Conservation (phyloP, 2,888 invertebrate species). For the Rhagonycha lutea region DNA sequence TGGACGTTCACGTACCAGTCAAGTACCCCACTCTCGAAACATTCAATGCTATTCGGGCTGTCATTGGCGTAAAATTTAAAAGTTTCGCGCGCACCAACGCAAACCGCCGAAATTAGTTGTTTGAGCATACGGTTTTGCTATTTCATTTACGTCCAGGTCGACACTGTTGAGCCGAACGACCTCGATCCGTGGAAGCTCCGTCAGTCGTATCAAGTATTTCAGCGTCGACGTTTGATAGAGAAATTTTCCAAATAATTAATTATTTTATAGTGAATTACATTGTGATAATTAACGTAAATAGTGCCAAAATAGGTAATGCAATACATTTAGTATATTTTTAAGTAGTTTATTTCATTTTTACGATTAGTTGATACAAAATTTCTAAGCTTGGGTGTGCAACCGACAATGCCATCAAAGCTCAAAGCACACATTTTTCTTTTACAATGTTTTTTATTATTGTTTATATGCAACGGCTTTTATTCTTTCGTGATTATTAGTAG, state of each 20-base stretch:
- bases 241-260: constrained; percentile 48
- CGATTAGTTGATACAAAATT: not conserved
- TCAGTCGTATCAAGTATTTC: constrained; percentile 52
- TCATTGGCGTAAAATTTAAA: constrained; percentile 41
- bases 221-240: constrained; percentile 48
- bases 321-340: not conserved
- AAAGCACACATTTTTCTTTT: not conserved
- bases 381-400: constrained; percentile 17
- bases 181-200: constrained; percentile 45
- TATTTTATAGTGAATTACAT: constrained; percentile 52
- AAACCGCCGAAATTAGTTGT: constrained; percentile 2
- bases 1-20: constrained; percentile 41
- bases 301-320: constrained; percentile 57
- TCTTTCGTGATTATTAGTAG: not conserved
- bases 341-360: not conserved
- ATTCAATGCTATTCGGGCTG: constrained; percentile 45
- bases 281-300: constrained; percentile 56
- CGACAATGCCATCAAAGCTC: not conserved
- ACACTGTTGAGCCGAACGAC: constrained; percentile 37
- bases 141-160: constrained; percentile 35
- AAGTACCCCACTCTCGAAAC: constrained; percentile 43
- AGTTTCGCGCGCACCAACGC: constrained; percentile 32
- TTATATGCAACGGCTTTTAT: not conserved
- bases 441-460: not conserved
- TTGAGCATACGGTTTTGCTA: constrained; percentile 48